phyloP scores from a whole-genome alignment of 2,888 invertebrate genomes.

The Byasa hedistus region DNA sequence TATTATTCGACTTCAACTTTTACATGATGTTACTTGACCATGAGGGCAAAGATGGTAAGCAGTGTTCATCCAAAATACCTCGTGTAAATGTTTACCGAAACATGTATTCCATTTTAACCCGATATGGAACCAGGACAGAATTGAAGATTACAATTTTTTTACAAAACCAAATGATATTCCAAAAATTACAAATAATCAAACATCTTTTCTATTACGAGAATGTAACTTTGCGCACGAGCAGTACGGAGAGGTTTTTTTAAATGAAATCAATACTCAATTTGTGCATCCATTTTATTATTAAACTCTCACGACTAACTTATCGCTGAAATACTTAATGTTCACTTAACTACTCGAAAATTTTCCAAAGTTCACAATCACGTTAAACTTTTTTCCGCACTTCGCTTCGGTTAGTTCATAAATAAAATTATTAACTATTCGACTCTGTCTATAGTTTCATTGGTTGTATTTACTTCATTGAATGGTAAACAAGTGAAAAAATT shows the following conservation, averaged over 20 bases:
- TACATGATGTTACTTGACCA: too few relatives aligned
- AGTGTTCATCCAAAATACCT: too few relatives aligned
- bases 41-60: too few relatives aligned
- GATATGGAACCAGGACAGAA: too few relatives aligned
- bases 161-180: too few relatives aligned
- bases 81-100: too few relatives aligned
- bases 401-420: neutral
- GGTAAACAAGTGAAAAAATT: neutral
- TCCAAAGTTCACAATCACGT: slow-evolving; percentile 1
- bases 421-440: neutral
- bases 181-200: too few relatives aligned
- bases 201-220: too few relatives aligned
- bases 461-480: neutral
- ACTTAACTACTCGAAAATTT: neutral
- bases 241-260: neutral
- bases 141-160: too few relatives aligned
- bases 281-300: neutral
- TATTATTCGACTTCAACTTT: too few relatives aligned
- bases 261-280: neutral
- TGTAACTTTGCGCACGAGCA: neutral
- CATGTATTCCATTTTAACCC: too few relatives aligned
- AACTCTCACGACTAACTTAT: neutral
- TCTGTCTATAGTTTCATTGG: neutral
- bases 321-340: neutral
- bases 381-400: neutral